Evolutionary conservation across 2,888 invertebrate species (phyloP).

Genomic region (Drepana falcataria): DNA sequence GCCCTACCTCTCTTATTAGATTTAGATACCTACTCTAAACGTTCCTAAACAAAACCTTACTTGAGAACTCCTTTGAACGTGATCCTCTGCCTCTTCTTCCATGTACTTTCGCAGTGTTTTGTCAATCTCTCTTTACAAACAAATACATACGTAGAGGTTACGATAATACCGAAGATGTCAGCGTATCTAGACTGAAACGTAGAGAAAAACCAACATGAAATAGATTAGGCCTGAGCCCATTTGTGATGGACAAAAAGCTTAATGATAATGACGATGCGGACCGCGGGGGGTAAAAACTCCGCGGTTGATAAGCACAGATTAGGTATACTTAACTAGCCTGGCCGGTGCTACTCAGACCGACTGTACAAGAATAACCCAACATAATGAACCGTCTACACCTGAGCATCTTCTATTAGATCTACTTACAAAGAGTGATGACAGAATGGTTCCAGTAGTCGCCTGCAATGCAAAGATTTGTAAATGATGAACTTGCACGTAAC

Average conservation of each 20-base stretch:
- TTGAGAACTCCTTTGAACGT: too few relatives aligned
- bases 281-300: not conserved
- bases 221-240: slow-evolving; percentile 1
- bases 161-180: not conserved
- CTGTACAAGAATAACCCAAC: not conserved
- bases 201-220: not conserved
- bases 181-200: not conserved
- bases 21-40: too few relatives aligned
- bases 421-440: too few relatives aligned
- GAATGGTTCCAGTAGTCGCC: too few relatives aligned
- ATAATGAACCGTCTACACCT: not conserved
- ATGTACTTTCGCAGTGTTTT: too few relatives aligned
- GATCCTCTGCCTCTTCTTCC: too few relatives aligned
- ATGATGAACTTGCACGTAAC: too few relatives aligned
- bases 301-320: slow-evolving; percentile 3
- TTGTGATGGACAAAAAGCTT: slow-evolving; percentile 1
- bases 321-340: not conserved
- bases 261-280: slow-evolving; percentile 2
- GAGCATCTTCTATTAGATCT: not conserved
- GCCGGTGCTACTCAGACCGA: not conserved
- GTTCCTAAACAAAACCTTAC: too few relatives aligned
- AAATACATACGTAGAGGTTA: too few relatives aligned
- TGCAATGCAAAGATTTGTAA: too few relatives aligned
- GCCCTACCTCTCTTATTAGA: too few relatives aligned
- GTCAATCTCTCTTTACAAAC: too few relatives aligned